These are phyloP conservation scores for Melopsittacus undulatus DNA, from an alignment of 2,797 vertebrate species.

Conservation along the genomic window DNA sequence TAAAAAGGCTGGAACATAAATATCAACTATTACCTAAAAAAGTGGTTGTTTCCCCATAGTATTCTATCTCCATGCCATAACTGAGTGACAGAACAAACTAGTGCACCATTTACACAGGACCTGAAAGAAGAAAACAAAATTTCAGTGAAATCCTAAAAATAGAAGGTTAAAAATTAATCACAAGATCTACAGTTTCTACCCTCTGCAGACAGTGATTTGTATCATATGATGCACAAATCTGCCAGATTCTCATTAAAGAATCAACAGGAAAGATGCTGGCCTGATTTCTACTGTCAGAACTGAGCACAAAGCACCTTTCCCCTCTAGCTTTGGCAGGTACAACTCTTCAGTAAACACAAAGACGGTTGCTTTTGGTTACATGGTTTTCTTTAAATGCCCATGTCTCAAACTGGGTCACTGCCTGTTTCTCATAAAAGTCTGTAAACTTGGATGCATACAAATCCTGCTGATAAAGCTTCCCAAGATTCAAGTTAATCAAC, in stretches of 20 bases:
- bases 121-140: conserved; percentile 71
- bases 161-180: not conserved
- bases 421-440: not conserved
- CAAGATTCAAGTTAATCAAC: not conserved
- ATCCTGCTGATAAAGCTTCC: not conserved
- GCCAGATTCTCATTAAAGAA: not conserved
- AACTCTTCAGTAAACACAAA: not conserved
- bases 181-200: not conserved
- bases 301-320: not conserved
- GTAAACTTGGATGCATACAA: not conserved
- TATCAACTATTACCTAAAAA: conserved; percentile 86
- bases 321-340: not conserved
- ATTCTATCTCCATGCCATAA: conserved; percentile 98
- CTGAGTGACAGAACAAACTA: conserved; percentile 84
- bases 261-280: not conserved
- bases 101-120: conserved; percentile 94
- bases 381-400: not conserved
- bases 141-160: not conserved
- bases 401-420: conserved; percentile 19
- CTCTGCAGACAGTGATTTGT: not conserved
- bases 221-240: not conserved
- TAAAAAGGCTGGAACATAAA: not conserved
- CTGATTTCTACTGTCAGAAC: not conserved
- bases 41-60: conserved; percentile 99
- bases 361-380: not conserved